Conservation (phyloP, 2,113 vertebrate genomes). For the Zosterops japonicus region DNA sequence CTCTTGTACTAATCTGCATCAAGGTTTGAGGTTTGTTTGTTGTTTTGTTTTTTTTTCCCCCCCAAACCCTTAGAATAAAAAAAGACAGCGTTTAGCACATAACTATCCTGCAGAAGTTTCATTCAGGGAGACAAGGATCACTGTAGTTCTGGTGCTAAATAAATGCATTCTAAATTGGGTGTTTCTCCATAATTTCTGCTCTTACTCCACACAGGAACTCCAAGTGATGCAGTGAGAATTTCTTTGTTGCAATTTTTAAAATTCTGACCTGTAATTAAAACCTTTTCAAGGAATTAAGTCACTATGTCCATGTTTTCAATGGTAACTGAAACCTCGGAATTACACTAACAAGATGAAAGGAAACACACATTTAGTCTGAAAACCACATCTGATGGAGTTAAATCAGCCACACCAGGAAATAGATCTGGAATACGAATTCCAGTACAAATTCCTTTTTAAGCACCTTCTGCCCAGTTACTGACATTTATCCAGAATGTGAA, state of each 20-base stretch:
- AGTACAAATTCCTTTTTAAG: not conserved
- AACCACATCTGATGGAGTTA: not conserved
- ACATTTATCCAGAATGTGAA: not conserved
- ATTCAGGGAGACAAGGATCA: not conserved
- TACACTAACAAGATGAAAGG: fast-evolving
- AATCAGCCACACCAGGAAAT: not conserved
- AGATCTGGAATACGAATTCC: not conserved
- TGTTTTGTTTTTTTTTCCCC: no score
- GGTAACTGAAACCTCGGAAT: not conserved
- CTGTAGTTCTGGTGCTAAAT: not conserved
- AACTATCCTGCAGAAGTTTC: not conserved
- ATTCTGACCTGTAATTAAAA: not conserved
- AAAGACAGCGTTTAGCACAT: not conserved
- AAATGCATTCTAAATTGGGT: not conserved
- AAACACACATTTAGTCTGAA: not conserved
- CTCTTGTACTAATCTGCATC: not conserved
- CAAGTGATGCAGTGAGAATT: not conserved
- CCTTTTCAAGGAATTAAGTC: not conserved
- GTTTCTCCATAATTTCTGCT: not conserved
- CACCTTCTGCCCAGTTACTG: not conserved
- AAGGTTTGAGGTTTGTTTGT: not conserved
- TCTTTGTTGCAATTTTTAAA: not conserved
- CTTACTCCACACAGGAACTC: not conserved
- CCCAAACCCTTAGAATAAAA: not conserved
- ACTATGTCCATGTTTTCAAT: not conserved